Base-by-base conservation (phyloP, 2,797 vertebrate species). In the Takifugu ocellatus region DNA sequence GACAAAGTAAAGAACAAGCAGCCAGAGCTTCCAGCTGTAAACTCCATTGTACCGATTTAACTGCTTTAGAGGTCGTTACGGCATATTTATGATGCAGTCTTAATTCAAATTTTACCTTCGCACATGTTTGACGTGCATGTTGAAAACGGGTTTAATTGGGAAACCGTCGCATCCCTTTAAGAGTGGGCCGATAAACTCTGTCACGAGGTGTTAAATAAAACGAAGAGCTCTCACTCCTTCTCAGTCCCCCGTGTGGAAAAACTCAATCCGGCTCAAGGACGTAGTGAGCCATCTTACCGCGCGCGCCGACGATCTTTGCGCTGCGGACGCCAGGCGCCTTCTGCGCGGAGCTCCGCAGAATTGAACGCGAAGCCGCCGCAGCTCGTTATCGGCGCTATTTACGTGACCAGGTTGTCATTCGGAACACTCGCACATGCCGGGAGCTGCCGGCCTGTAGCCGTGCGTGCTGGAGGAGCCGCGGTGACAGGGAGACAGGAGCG, bases 131-230 rank as follows among this genome's bases (percentile, higher is more conserved):
- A 31, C 29, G 7, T 8, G 29, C 21, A 21, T 21, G 21, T 21
- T 21, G 21, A 21, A 11, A 36, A 3, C 33, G 3, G 11, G 25
- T 39, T 39, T 5, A 14, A 50, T 6, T 14, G 44, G 3, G 15
- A 36, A 9, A 49, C 16, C 44, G 49, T 5, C 43, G 27, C 90
- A 74, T 85, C 62, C 58, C 89, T 91, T 92, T 91, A 91, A 90
- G 88, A 88, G 87, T 88, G 88, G 88, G 88, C 64, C 60, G 82
- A 77, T 55, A 49, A 49, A 6, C 49, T 66, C 58, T 1, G 17
- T 17, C 0, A 49, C 63, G 27, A 85, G 79, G 75, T 55, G 2
- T 0, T 3, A 31, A 1, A 6, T 1, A 25, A 64, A 33, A 0
- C 0, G 0, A 14, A 52, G 77, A 78, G 3, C 0, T 44, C 53